Conservation (phyloP, 2,797 vertebrate species). For the Gadopsis marmoratus region DNA sequence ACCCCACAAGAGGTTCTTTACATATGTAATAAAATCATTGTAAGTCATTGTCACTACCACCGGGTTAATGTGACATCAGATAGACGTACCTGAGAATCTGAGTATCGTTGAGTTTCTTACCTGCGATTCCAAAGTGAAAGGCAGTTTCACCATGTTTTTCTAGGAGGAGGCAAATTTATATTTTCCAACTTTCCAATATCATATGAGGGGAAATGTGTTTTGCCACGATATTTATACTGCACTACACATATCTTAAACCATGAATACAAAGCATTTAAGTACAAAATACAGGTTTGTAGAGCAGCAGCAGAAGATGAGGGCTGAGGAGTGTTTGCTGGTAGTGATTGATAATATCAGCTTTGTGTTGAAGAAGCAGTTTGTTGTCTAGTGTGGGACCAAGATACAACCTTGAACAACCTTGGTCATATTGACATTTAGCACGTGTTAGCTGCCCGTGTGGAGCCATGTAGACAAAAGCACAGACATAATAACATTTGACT, state of each 20-base stretch:
- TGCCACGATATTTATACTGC: background rate
- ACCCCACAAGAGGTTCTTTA: too few species aligned
- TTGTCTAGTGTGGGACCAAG: background rate
- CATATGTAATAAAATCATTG: too few species aligned
- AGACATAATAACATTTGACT: background rate
- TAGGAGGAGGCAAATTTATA: background rate
- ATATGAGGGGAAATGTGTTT: background rate
- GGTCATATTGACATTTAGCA: background rate
- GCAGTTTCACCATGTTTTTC: background rate
- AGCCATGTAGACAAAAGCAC: background rate
- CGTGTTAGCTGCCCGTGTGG: background rate
- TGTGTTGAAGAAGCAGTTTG: constrained; percentile 3
- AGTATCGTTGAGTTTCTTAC: background rate
- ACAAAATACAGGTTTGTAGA: background rate
- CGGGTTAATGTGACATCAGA: background rate
- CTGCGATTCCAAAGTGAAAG: background rate
- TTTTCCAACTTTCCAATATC: background rate
- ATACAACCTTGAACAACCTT: background rate
- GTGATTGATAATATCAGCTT: background rate
- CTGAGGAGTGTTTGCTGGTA: background rate
- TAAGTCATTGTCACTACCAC: too few species aligned
- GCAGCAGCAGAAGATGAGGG: background rate
- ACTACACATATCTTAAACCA: background rate
- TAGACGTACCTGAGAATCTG: too few species aligned
- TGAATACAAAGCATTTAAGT: background rate